Percentiles rank a stretch among this genome's conserved stretches.
These are phyloP conservation scores for Cepaea nemoralis DNA, from an alignment of 1,140 invertebrate genomes.

Conservation along the genomic window DNA sequence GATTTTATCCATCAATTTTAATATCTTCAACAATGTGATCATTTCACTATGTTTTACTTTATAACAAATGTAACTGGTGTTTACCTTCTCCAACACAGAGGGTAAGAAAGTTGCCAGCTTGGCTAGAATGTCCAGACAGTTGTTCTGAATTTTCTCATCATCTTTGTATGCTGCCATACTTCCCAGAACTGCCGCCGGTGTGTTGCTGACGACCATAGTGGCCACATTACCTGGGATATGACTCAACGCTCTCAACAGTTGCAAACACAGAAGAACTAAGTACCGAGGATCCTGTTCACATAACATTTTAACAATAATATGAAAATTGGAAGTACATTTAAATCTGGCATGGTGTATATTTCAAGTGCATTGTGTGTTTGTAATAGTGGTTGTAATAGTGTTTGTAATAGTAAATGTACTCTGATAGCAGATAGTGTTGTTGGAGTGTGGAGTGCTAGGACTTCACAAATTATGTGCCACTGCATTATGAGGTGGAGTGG, in stretches of 20 bases:
- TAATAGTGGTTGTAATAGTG: no score
- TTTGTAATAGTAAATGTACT: no score
- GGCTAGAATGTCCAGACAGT: constrained; percentile 56
- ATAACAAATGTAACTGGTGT: neutral
- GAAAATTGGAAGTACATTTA: no score
- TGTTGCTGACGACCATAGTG: constrained; percentile 54
- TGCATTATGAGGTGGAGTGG: no score
- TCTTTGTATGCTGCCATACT: constrained; percentile 58
- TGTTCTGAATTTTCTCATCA: constrained; percentile 51
- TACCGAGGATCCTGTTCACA: constrained; percentile 53
- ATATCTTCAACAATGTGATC: neutral
- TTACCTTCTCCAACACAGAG: constrained; percentile 48
- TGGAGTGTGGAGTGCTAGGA: no score
- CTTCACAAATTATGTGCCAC: no score
- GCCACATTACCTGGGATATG: constrained; percentile 54
- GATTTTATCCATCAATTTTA: no score
- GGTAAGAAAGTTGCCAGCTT: constrained; percentile 56
- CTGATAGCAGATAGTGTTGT: no score
- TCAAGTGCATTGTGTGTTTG: no score
- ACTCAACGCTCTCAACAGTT: constrained; percentile 57
- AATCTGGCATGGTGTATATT: no score
- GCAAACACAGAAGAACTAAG: constrained; percentile 54
- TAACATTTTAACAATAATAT: no score
- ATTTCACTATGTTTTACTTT: neutral
- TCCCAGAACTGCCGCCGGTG: constrained; percentile 54